Percentiles rank a stretch among this genome's conserved stretches.
phyloP scores from a whole-genome alignment of 2,888 invertebrate species.

The Lingula anatina region DNA sequence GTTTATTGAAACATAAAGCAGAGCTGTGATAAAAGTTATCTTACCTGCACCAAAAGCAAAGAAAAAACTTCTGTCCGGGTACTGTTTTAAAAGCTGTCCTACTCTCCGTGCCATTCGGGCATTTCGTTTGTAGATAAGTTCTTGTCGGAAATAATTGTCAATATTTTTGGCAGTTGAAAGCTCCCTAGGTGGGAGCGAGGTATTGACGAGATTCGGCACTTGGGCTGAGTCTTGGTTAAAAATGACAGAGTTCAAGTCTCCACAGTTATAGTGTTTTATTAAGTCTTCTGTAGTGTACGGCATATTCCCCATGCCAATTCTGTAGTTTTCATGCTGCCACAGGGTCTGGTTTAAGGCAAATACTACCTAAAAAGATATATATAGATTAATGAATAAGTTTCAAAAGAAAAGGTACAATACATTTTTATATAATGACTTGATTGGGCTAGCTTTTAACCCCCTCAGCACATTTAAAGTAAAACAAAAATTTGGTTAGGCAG shows the following conservation, averaged over 20 bases:
- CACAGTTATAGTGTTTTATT: slow-evolving; percentile 55
- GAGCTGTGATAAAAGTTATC: no score
- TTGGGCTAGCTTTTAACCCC: no score
- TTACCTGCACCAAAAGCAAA: slow-evolving; percentile 58
- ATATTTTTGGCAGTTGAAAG: slow-evolving; percentile 44
- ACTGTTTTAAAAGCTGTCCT: slow-evolving; percentile 48
- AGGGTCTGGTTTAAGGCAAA: slow-evolving; percentile 55
- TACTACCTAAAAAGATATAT: slow-evolving; percentile 43
- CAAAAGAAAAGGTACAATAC: no score
- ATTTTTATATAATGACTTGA: no score
- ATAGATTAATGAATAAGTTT: not conserved
- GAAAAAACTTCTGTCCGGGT: slow-evolving; percentile 55
- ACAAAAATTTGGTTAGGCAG: no score
- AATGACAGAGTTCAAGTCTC: slow-evolving; percentile 52
- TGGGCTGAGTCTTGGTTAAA: slow-evolving; percentile 49
- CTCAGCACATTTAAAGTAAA: no score
- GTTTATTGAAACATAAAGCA: no score
- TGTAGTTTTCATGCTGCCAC: slow-evolving; percentile 49
- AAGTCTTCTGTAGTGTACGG: slow-evolving; percentile 51
- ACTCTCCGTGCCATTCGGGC: slow-evolving; percentile 55
- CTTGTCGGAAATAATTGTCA: slow-evolving; percentile 55
- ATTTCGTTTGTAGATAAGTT: slow-evolving; percentile 57
- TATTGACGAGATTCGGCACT: slow-evolving; percentile 44
- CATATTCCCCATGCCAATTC: slow-evolving; percentile 27
- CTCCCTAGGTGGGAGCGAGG: slow-evolving; percentile 38